Conservation (phyloP, 2,113 vertebrate genomes). For the Oceanodroma tethys region DNA sequence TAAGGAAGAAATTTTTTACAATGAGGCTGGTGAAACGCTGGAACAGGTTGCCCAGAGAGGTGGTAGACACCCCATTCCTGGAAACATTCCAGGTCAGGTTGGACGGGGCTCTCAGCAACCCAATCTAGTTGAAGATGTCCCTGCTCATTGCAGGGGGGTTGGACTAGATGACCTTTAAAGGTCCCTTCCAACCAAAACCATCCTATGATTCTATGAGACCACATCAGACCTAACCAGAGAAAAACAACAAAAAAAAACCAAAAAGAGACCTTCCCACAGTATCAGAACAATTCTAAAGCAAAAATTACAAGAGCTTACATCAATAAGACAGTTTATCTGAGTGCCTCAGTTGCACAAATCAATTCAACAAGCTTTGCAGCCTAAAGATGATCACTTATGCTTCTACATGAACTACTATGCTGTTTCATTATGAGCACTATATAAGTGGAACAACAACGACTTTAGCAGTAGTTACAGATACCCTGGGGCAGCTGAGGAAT, state of each 20-base stretch:
- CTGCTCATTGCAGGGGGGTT: neutral
- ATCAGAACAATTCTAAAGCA: neutral
- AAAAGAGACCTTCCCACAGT: neutral
- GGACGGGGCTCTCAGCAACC: neutral
- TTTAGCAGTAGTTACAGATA: neutral
- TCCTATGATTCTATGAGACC: neutral
- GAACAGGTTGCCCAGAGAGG: too few relatives aligned
- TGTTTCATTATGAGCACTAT: neutral
- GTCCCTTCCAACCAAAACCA: neutral
- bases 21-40: too few relatives aligned
- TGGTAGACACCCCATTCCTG: too few relatives aligned
- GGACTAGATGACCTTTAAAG: neutral
- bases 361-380: neutral
- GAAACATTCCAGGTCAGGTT: neutral
- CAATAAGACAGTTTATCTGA: neutral
- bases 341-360: neutral
- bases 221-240: neutral
- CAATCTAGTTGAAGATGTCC: neutral
- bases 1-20: neutral
- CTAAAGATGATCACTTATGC: neutral
- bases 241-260: neutral
- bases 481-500: neutral
- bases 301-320: neutral
- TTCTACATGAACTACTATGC: neutral
- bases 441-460: neutral